Conservation (phyloP, 2,113 vertebrate species). For the Synodontis membranacea region DNA sequence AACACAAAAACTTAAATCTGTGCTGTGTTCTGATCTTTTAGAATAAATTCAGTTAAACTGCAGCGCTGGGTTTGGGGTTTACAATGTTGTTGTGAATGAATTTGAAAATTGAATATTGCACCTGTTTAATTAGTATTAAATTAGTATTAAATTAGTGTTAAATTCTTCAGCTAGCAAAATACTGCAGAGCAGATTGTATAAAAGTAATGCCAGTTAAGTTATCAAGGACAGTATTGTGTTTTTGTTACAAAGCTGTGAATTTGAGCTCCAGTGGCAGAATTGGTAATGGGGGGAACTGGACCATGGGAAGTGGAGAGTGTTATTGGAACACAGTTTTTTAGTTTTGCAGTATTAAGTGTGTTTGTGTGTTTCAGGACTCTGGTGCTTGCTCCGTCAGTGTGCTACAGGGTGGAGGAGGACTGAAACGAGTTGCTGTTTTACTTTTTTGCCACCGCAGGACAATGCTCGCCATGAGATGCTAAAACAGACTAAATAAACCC, state of each 20-base stretch:
- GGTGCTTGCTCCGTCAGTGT: constrained; percentile 18
- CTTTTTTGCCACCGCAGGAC: neutral
- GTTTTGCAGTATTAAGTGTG: neutral
- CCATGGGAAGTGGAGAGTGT: no score
- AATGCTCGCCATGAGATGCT: neutral
- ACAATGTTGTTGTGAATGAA: neutral
- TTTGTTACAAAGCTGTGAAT: neutral
- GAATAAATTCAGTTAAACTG: neutral
- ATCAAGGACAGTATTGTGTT: neutral
- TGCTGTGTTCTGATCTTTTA: no score
- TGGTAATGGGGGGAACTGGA: no score
- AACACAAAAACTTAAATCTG: no score
- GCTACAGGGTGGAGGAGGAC: constrained; percentile 1
- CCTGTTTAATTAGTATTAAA: no score
- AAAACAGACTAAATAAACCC: neutral
- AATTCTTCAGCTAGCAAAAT: neutral
- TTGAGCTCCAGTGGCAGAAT: neutral
- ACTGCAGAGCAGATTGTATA: neutral
- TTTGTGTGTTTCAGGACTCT: constrained; percentile 32
- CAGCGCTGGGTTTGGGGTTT: neutral
- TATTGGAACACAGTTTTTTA: neutral
- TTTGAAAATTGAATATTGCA: neutral
- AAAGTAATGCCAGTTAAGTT: no score
- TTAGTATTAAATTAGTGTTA: no score
- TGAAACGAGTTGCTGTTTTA: neutral